phyloP scores from a whole-genome alignment of 2,113 vertebrate genomes.

The Synchiropus splendidus region DNA sequence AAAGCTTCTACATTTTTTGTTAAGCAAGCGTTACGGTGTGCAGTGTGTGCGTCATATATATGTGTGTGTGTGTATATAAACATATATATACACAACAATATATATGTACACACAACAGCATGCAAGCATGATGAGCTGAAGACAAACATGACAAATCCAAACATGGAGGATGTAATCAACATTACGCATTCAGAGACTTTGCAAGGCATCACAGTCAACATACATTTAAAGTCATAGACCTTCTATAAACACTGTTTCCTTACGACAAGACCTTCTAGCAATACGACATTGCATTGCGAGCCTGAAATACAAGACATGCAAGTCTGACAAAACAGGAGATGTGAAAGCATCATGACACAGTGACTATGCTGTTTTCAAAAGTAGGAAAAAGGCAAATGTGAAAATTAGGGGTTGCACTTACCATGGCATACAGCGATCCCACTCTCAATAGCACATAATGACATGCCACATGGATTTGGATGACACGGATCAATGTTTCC shows the following conservation, averaged over 20 bases:
- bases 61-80: too few relatives aligned
- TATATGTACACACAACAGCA: too few relatives aligned
- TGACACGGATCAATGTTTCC: slow-evolving; percentile 49
- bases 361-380: neutral
- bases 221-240: too few relatives aligned
- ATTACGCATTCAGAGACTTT: too few relatives aligned
- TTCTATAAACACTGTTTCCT: too few relatives aligned
- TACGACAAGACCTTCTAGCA: too few relatives aligned
- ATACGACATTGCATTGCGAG: neutral
- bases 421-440: slow-evolving; percentile 44
- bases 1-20: neutral
- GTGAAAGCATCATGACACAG: neutral
- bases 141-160: too few relatives aligned
- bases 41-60: too few relatives aligned
- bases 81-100: too few relatives aligned
- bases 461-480: slow-evolving; percentile 53
- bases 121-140: too few relatives aligned
- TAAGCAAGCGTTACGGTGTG: neutral
- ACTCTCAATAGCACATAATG: slow-evolving; percentile 49
- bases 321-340: neutral
- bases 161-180: too few relatives aligned
- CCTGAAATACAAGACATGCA: slow-evolving; percentile 20
- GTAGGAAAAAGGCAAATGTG: neutral
- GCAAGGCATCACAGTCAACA: too few relatives aligned
- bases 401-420: slow-evolving; percentile 27